phyloP scores from a whole-genome alignment of 1,140 invertebrate genomes.

The Hyles vespertilio region DNA sequence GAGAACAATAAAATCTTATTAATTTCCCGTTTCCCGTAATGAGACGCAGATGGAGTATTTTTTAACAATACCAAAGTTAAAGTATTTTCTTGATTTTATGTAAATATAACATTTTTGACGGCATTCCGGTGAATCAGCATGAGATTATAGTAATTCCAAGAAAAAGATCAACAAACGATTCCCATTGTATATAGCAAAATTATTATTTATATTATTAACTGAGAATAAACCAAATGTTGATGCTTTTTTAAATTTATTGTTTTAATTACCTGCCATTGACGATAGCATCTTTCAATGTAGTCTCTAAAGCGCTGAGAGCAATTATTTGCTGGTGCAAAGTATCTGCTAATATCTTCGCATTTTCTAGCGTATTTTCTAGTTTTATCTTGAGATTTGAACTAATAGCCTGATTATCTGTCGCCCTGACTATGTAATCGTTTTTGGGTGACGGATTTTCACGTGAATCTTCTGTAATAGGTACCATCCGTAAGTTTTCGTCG shows the following conservation, averaged over 20 bases:
- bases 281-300: conserved; percentile 45
- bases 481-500: not conserved
- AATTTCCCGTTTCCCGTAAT: too few species aligned
- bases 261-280: conserved; percentile 42
- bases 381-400: conserved; percentile 21
- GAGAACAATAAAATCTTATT: too few species aligned
- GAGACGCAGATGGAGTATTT: too few species aligned
- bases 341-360: conserved; percentile 32
- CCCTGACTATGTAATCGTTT: not conserved
- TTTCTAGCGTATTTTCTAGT: conserved; percentile 34
- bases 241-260: conserved; percentile 3
- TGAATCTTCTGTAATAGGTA: conserved; percentile 1
- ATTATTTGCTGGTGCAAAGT: conserved; percentile 38
- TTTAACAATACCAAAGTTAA: too few species aligned
- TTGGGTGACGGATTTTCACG: not conserved
- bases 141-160: too few species aligned
- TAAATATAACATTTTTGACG: too few species aligned
- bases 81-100: too few species aligned
- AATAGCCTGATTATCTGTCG: conserved; percentile 6
- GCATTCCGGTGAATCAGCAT: too few species aligned
- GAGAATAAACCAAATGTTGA: not conserved
- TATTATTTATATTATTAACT: not conserved
- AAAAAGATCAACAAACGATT: too few species aligned
- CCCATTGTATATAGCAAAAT: too few species aligned
- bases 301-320: conserved; percentile 28